Base-by-base conservation (phyloP, 1,140 invertebrate species). In the Melanaphis sacchari region DNA sequence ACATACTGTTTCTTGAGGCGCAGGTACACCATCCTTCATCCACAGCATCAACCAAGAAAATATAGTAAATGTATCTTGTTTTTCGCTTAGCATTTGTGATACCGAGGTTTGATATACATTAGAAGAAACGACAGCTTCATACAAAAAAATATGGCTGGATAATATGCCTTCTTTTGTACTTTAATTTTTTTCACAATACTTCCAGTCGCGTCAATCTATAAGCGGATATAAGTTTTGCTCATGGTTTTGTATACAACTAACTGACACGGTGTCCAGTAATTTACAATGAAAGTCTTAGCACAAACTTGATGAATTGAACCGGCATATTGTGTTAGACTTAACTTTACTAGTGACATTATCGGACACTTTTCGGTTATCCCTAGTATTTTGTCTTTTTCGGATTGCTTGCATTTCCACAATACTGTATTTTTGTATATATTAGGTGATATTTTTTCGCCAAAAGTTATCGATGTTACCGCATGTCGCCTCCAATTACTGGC, bases 401-500 rank as follows among this genome's bases (percentile, higher is more conserved):
- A 59, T 59, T 59, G 54, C 31, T 59, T 84, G n/a, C 82, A 38
- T 36, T 84, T 84, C 82, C 82, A 84, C n/a, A 84, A 84, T n/a
- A 84, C 82, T 38, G 82, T 36, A 21, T 84, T 84, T 9, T 84
- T 84, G n/a, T 41, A 84, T 36, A 38, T 21, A 36, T 84, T 84
- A 2, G 82, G 1, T 22, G 82, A 38, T 41, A 41, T 38, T 84
- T 84, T 84, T 84, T 84, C 38, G 21, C 82, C 82, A n/a, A 84
- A 84, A 40, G n/a, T 84, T 9, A 82, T 26, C 2, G 31, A 36
- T 18, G 76, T 26, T 26, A 84, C 82, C 21, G n/a, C 40, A 8
- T 84, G n/a, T 84, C 40, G 82, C 22, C n/a, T 36, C 36, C 38
- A 84, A n/a, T 84, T 84, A 41, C 82, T 84, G 21, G 82, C 38